Conservation (phyloP, 1,140 invertebrate species). For the Agrilus planipennis region DNA sequence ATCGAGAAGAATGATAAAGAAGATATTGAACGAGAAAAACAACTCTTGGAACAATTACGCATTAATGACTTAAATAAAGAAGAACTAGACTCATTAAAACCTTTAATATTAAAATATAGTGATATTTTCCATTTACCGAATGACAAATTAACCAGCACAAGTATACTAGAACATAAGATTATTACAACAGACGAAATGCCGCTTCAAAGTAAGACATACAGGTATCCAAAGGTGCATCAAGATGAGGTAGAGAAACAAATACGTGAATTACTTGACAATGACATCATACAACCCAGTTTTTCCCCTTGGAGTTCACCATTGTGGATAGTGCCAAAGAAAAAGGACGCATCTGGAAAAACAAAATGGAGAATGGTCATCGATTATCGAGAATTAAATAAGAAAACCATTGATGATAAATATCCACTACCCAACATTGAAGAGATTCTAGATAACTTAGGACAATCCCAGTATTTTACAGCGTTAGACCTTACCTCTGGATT, state of each 20-base stretch:
- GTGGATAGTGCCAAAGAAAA: conserved; percentile 27
- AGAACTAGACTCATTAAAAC: too few species aligned
- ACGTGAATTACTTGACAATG: conserved; percentile 15
- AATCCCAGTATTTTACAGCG: conserved; percentile 29
- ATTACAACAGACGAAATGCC: too few species aligned
- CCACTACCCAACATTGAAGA: conserved; percentile 39
- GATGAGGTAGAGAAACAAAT: conserved; percentile 22
- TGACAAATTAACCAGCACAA: conserved; percentile 12
- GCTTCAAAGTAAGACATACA: conserved; percentile 25
- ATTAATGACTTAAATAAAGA: too few species aligned
- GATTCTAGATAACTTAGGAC: conserved; percentile 35
- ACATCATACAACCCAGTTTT: conserved; percentile 21
- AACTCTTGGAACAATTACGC: too few species aligned
- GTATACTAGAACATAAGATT: conserved; percentile 19
- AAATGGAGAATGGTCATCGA: conserved; percentile 14
- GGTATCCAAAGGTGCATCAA: conserved; percentile 26
- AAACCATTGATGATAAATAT: conserved; percentile 35
- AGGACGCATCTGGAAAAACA: conserved; percentile 38
- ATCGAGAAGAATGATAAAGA: too few species aligned
- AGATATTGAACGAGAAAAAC: too few species aligned
- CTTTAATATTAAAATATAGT: too few species aligned
- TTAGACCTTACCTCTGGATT: conserved; percentile 37
- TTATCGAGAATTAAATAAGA: conserved; percentile 27
- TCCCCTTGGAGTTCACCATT: conserved; percentile 23
- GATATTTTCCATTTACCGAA: conserved; percentile 18